Evolutionary conservation across 2,888 invertebrate genomes (phyloP).

Genomic region (Caenorhabditis zanzibari): DNA sequence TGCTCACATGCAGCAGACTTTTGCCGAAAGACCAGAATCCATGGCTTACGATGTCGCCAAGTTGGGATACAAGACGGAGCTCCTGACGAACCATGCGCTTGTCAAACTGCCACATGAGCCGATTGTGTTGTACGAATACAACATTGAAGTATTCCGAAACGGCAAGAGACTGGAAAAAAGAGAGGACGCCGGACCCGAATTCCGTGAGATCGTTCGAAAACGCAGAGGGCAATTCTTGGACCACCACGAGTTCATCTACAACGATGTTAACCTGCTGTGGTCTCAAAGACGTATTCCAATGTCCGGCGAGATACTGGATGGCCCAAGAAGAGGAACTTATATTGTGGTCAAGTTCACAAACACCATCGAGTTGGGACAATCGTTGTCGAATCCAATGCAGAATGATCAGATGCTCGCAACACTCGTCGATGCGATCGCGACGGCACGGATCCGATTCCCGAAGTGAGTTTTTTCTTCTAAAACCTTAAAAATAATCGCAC

Average conservation of each 20-base stretch:
- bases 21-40: conserved; percentile 4
- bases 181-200: conserved; percentile 28
- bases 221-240: neutral
- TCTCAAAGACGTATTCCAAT: neutral
- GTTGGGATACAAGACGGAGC: conserved; percentile 13
- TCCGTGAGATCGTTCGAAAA: neutral
- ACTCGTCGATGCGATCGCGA: conserved; percentile 20
- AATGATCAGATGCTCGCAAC: neutral
- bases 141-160: conserved; percentile 16
- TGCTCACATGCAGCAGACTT: conserved; percentile 24
- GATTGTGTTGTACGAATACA: conserved; percentile 14
- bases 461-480: too few relatives aligned
- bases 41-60: neutral
- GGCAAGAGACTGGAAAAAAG: conserved; percentile 8
- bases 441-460: neutral
- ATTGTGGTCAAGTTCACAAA: neutral
- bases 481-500: too few relatives aligned
- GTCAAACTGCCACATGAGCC: conserved; percentile 10
- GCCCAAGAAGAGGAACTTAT: neutral
- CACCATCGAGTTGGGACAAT: neutral
- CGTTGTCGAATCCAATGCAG: neutral
- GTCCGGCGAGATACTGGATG: neutral
- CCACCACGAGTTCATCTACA: conserved; percentile 23
- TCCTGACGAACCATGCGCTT: conserved; percentile 42
- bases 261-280: conserved; percentile 51